Evolutionary conservation across 2,888 invertebrate genomes (phyloP).

Genomic region (Matsumyia berberina): DNA sequence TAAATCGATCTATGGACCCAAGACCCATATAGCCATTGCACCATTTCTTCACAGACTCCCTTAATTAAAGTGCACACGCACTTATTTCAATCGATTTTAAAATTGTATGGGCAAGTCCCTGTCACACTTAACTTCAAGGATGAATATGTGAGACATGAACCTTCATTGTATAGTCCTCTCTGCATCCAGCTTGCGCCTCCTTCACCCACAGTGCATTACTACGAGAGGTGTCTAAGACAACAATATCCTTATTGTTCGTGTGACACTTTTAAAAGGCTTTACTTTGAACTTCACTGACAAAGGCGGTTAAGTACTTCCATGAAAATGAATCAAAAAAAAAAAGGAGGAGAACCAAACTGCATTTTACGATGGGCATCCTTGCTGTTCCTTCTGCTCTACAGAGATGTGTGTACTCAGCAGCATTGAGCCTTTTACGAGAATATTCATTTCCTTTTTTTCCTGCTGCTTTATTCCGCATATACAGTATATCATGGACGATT

Average conservation of each 20-base stretch:
- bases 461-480: conserved; percentile 11
- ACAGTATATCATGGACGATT: conserved; percentile 57
- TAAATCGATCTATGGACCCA: too few relatives aligned
- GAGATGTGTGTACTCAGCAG: conserved; percentile 31
- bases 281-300: conserved; percentile 71
- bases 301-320: conserved; percentile 68
- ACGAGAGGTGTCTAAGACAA: conserved; percentile 67
- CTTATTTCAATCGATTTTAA: conserved; percentile 7
- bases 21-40: too few relatives aligned
- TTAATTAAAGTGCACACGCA: conserved; percentile 36
- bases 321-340: conserved; percentile 30
- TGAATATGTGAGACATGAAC: conserved; percentile 44
- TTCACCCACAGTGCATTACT: conserved; percentile 46
- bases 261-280: conserved; percentile 71
- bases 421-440: conserved; percentile 62
- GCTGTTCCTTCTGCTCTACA: conserved; percentile 11
- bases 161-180: conserved; percentile 12
- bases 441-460: conserved; percentile 28
- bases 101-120: conserved; percentile 26
- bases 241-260: conserved; percentile 69
- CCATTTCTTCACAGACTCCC: too few relatives aligned
- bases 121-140: conserved; percentile 51
- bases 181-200: conserved; percentile 20
- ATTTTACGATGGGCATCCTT: conserved; percentile 51
- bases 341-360: too few relatives aligned